Evolutionary conservation across 2,888 invertebrate genomes (phyloP).

Genomic region (Mesoligia furuncula): DNA sequence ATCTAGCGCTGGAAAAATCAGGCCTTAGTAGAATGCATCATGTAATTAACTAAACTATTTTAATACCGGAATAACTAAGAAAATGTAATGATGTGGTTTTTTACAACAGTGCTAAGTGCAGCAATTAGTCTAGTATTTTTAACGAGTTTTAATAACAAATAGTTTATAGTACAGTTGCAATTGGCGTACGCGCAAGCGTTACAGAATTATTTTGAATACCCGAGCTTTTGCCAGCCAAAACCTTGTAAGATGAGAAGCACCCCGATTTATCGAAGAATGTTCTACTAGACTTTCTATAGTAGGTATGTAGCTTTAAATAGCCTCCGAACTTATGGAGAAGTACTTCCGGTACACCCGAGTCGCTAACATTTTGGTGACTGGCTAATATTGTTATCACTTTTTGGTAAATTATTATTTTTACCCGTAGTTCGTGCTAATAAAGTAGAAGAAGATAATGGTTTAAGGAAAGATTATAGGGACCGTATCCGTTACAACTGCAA

Average conservation of each 20-base stretch:
- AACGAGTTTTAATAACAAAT: conserved; percentile 14
- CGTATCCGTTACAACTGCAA: conserved; percentile 1
- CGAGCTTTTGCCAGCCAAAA: conserved; percentile 23
- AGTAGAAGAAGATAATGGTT: too few species aligned
- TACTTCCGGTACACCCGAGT: too few species aligned
- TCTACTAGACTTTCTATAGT: not conserved
- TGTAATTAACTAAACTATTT: not conserved
- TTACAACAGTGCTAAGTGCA: not conserved
- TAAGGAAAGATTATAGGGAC: not conserved
- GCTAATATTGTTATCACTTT: too few species aligned
- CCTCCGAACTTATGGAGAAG: not conserved
- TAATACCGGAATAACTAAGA: not conserved
- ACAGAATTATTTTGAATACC: conserved; percentile 21
- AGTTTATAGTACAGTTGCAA: not conserved
- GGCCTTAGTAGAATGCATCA: not conserved
- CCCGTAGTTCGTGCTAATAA: too few species aligned
- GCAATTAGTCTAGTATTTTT: not conserved
- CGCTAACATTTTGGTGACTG: too few species aligned
- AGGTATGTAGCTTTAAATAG: not conserved
- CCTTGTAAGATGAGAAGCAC: conserved; percentile 6
- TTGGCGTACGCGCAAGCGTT: conserved; percentile 16
- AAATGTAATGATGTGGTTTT: not conserved
- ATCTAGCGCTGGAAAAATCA: too few species aligned
- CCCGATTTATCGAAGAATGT: conserved; percentile 4
- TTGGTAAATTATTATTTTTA: too few species aligned